These are phyloP conservation scores for Alauda arvensis DNA, from an alignment of 2,797 vertebrate genomes.

Conservation along the genomic window DNA sequence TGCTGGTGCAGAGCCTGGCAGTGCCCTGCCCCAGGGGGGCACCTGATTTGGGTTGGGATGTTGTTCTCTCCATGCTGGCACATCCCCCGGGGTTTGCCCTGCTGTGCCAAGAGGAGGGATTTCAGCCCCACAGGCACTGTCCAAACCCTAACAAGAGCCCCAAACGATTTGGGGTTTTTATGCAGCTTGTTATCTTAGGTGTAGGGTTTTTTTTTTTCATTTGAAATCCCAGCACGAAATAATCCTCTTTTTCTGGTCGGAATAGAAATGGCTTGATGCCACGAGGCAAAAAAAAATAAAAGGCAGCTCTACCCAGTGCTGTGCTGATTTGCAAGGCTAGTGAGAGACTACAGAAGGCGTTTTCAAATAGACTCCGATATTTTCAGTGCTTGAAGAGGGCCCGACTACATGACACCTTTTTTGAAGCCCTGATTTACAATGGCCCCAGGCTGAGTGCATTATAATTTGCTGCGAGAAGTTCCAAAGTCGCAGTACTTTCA, in stretches of 20 bases:
- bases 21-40: not conserved
- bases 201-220: not conserved
- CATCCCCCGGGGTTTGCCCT: not conserved
- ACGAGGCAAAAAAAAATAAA: conserved; percentile 19
- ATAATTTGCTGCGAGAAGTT: conserved; percentile 65
- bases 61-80: not conserved
- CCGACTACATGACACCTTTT: conserved; percentile 47
- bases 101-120: not conserved
- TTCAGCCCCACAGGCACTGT: not conserved
- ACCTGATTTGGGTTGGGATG: fast-evolving
- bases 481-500: conserved; percentile 64
- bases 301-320: conserved; percentile 45
- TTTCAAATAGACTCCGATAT: conserved; percentile 68
- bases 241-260: conserved; percentile 25
- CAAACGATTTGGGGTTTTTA: not conserved
- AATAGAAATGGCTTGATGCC: conserved; percentile 61
- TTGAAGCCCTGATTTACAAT: conserved; percentile 69
- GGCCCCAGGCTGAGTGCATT: conserved; percentile 70
- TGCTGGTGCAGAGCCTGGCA: not conserved
- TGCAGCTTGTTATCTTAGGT: conserved; percentile 49
- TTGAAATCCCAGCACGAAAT: conserved; percentile 40
- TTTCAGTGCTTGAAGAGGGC: conserved; percentile 61
- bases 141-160: not conserved
- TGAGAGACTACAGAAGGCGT: conserved; percentile 55
- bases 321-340: conserved; percentile 73